A percentile compares a stretch with the other conserved stretches of the same genome.
These are phyloP conservation scores for Sitta carolinensis DNA, from an alignment of 2,797 vertebrate species.

Conservation along the genomic window DNA sequence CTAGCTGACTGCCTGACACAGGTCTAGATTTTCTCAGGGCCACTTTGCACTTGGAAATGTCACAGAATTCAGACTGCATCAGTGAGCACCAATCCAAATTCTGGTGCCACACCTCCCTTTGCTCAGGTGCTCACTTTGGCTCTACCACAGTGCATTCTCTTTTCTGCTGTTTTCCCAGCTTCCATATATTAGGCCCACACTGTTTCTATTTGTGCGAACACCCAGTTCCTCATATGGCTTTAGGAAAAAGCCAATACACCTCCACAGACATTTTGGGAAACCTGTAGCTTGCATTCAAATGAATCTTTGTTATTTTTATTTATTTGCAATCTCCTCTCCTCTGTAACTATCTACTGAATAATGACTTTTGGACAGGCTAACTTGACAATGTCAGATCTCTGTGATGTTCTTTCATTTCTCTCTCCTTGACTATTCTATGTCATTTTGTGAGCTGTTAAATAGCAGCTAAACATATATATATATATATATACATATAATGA, in stretches of 20 bases:
- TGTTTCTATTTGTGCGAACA: background rate
- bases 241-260: background rate
- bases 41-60: background rate
- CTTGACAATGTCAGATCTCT: background rate
- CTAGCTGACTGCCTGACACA: background rate
- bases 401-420: background rate
- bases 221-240: background rate
- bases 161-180: background rate
- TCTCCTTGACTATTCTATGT: background rate
- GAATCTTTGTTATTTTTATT: background rate
- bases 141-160: background rate
- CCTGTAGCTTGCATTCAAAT: background rate
- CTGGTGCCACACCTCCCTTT: background rate
- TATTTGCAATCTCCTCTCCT: background rate
- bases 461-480: background rate
- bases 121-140: background rate
- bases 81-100: background rate
- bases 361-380: background rate
- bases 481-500: background rate
- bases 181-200: background rate
- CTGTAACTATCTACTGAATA: background rate
- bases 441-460: background rate
- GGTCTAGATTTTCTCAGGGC: background rate
- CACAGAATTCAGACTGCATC: background rate
- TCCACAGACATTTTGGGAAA: background rate